These are phyloP conservation scores for Hylomyscus alleni DNA, from an alignment of 2,797 vertebrate species.

Conservation along the genomic window DNA sequence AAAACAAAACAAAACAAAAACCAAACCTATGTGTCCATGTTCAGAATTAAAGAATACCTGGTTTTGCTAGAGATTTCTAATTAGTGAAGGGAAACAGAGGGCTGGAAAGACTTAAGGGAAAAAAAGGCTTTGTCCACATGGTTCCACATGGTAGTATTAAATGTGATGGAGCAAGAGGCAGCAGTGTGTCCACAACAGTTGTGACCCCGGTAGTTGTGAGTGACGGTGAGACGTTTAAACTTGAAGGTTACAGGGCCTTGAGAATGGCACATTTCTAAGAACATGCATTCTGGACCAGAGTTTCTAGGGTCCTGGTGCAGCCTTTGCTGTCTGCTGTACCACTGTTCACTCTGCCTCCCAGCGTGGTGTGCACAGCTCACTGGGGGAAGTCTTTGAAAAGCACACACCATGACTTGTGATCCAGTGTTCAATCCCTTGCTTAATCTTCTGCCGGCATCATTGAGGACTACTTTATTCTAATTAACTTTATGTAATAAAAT, in stretches of 20 bases:
- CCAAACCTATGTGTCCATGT: neutral
- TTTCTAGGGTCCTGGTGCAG: too few species aligned
- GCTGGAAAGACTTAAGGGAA: neutral
- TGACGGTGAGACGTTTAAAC: neutral
- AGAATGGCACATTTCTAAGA: neutral
- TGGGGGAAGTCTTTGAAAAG: neutral
- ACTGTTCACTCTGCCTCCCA: neutral
- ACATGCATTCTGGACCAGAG: neutral
- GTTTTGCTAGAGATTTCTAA: neutral
- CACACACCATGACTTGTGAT: neutral
- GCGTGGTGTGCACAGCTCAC: neutral
- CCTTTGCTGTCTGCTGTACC: neutral
- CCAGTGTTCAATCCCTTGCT: neutral
- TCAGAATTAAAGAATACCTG: neutral
- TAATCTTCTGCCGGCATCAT: neutral
- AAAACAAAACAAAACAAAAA: neutral
- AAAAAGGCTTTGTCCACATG: too few species aligned
- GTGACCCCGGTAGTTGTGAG: neutral
- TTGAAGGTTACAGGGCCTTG: neutral
- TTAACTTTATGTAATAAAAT: constrained; percentile 47
- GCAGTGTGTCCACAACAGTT: too few species aligned
- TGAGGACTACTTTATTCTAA: neutral
- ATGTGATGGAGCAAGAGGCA: too few species aligned
- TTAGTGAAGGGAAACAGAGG: neutral
- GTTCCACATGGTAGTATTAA: neutral